These are phyloP conservation scores for Drosophila yakuba DNA, from an alignment of 1,140 invertebrate species.

Conservation along the genomic window DNA sequence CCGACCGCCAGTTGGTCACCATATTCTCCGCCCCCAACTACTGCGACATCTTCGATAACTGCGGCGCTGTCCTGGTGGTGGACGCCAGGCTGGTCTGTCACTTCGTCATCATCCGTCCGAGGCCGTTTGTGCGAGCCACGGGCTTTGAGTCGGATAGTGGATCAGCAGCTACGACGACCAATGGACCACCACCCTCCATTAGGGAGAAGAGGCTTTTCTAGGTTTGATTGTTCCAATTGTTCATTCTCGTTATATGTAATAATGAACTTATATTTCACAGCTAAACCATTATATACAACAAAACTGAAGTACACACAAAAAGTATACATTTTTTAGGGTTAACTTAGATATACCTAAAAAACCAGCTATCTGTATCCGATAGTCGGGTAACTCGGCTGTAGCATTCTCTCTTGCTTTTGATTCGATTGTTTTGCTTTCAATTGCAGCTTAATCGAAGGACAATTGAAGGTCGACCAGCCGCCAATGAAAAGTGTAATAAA, in stretches of 20 bases:
- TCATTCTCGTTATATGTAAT: not conserved
- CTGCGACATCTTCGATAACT: constrained; percentile 98
- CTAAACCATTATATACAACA: no score
- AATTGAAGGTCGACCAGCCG: constrained; percentile 52
- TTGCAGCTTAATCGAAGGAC: constrained; percentile 49
- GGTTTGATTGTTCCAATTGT: not conserved
- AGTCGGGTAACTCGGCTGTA: no score
- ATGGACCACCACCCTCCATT: not conserved
- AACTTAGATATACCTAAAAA: no score
- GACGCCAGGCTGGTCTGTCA: constrained; percentile 99
- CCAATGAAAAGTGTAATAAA: constrained; percentile 64
- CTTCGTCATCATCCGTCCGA: constrained; percentile 84
- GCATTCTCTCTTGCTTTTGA: constrained; percentile 2
- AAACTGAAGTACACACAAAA: no score
- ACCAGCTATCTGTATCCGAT: no score
- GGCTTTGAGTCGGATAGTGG: constrained; percentile 24
- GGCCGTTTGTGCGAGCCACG: not conserved
- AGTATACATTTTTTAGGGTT: no score
- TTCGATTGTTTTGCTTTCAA: constrained; percentile 15
- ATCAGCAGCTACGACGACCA: not conserved
- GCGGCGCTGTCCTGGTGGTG: constrained; percentile 98
- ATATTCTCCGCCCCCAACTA: constrained; percentile 89
- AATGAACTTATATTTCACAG: not conserved
- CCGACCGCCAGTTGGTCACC: constrained; percentile 97
- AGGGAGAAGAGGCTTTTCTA: constrained; percentile 5